Base-by-base conservation (phyloP, 2,113 vertebrate species). In the Salminus brasiliensis region DNA sequence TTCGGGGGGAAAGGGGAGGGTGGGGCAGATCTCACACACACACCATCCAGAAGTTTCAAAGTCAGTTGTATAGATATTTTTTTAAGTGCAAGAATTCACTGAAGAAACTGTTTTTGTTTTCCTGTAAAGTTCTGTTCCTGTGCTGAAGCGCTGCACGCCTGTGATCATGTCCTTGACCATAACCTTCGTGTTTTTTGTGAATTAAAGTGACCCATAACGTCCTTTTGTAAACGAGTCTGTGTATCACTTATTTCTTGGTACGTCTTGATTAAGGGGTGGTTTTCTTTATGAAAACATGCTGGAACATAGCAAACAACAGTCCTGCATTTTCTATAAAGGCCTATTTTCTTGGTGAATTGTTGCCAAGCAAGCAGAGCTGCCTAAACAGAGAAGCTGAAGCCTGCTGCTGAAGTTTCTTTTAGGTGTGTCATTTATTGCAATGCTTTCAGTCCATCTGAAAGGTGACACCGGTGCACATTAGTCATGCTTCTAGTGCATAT, bases 11-110 rank as follows among this genome's bases (percentile, higher is more conserved):
- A 29, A 1, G 32, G 21, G 39, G 57, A 12, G 5, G 41, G 21
- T n/a, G 62, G 12, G 3, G 12, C 49, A 45, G 12, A 70, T 25
- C 16, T 45, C 49, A 53, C 18, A 32, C 55, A 74, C 77, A 57
- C 73, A 77, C 69, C 39, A 32, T 55, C 57, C 59, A 4, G 63
- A 67, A 73, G 41, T 30, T 34, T 49, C 59, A 12, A n/a, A 70
- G 60, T 78, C 21, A 83, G 78, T 81, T 83, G 55, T 74, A 81
- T 83, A 67, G 43, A 76, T 84, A 84, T 78, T 81, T 84, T 82
- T 83, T 81, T 77, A 85, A 74, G 70, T 71, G 78, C 76, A 71
- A 73, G 59, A 68, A 70, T 34, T 53, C 63, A 73, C 29, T 34
- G 47, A 66, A 27, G 69, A 45, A 36, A 41, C 10, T 36, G n/a